A percentile compares a stretch with the other conserved stretches of the same genome.
These are phyloP conservation scores for Galendromus occidentalis DNA, from an alignment of 1,140 invertebrate genomes.

Conservation along the genomic window DNA sequence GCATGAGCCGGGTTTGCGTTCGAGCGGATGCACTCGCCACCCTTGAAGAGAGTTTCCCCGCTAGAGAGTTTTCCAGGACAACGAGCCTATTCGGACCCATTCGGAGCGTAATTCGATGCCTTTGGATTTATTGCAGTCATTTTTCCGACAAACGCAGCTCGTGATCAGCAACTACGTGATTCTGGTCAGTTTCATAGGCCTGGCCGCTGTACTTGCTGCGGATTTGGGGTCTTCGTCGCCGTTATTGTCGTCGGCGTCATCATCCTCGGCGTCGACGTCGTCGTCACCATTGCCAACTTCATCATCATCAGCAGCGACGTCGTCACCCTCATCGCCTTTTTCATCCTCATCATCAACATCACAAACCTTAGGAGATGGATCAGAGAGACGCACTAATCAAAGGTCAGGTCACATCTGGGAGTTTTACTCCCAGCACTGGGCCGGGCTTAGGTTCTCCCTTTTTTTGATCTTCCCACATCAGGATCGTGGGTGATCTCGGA, in stretches of 20 bases:
- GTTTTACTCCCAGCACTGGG: neutral
- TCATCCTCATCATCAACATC: constrained; percentile 16
- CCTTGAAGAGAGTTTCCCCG: too few species aligned
- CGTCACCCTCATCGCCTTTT: constrained; percentile 16
- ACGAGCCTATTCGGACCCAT: too few species aligned
- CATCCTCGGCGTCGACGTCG: constrained; percentile 6
- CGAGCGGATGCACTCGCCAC: too few species aligned
- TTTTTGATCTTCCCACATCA: neutral
- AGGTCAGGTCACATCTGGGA: neutral
- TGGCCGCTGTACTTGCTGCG: neutral
- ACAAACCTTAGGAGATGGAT: constrained; percentile 12
- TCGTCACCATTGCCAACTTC: constrained; percentile 4
- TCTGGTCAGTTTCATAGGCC: neutral
- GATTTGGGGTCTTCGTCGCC: constrained; percentile 5
- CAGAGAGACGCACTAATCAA: constrained; percentile 15
- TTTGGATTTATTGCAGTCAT: neutral
- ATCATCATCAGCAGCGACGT: constrained; percentile 15
- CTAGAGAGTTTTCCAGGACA: too few species aligned
- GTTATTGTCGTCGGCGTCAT: neutral
- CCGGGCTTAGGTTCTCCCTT: neutral
- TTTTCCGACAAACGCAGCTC: neutral
- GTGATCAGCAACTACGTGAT: neutral
- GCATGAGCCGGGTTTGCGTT: too few species aligned
- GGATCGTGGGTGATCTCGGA: neutral
- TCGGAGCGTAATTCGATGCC: too few species aligned